phyloP scores from a whole-genome alignment of 2,797 vertebrate species.

The Poecilia picta region DNA sequence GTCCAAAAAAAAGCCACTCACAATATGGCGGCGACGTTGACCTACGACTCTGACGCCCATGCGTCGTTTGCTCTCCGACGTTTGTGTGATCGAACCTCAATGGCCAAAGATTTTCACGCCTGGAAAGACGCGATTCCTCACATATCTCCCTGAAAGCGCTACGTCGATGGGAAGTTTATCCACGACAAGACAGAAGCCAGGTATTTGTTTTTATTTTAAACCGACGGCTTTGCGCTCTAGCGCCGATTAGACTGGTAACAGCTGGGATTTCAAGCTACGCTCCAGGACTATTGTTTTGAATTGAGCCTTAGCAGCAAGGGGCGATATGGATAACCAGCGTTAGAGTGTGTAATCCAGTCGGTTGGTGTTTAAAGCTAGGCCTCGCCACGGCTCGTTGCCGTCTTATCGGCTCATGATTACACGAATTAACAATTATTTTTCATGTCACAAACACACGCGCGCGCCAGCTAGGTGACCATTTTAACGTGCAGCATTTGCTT shows the following conservation, averaged over 20 bases:
- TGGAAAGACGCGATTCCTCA: constrained; percentile 66
- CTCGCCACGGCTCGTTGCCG: neutral
- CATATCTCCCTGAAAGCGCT: constrained; percentile 9
- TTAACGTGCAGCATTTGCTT: neutral
- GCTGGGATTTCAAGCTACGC: neutral
- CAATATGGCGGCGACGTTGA: neutral
- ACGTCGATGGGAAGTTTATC: constrained; percentile 44
- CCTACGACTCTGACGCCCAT: neutral
- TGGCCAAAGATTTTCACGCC: constrained; percentile 67
- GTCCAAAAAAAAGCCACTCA: neutral
- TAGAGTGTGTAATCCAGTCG: constrained; percentile 15
- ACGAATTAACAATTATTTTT: neutral
- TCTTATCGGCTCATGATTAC: accelerated
- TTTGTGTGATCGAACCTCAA: constrained; percentile 64
- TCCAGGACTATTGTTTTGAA: constrained; percentile 69
- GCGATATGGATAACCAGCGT: constrained; percentile 22
- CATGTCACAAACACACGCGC: neutral
- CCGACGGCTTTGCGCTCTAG: no score
- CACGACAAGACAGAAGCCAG: constrained; percentile 18
- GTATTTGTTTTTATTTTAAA: constrained; percentile 31
- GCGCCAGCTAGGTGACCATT: neutral
- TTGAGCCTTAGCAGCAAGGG: constrained; percentile 36
- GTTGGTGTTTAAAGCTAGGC: constrained; percentile 30
- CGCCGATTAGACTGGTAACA: neutral
- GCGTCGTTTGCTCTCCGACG: neutral